Evolutionary conservation across 2,888 invertebrate genomes (phyloP).

Genomic region (Orchesella flavescens): DNA sequence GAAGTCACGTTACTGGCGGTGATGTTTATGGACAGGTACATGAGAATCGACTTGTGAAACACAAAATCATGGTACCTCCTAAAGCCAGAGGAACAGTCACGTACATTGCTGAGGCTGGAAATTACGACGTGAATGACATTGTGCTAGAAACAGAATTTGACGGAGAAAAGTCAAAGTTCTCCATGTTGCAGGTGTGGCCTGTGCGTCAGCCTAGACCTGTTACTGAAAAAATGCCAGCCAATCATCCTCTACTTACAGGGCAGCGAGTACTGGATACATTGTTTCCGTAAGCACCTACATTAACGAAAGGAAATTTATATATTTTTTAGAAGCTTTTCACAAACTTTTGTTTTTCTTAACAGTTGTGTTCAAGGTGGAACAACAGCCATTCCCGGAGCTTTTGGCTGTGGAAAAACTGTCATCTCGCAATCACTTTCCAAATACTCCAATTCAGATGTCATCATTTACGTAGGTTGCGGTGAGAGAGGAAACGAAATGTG

Average conservation of each 20-base stretch:
- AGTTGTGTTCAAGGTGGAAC: slow-evolving; percentile 98
- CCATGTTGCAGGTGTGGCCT: slow-evolving; percentile 99
- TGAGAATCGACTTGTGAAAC: slow-evolving; percentile 98
- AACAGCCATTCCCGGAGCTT: slow-evolving; percentile 99
- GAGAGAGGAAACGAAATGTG: slow-evolving; percentile 99
- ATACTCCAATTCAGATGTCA: slow-evolving; percentile 99
- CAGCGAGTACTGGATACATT: slow-evolving; percentile 98
- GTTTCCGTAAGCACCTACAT: slow-evolving; percentile 86
- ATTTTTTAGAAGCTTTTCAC: too few relatives aligned
- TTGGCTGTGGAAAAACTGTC: slow-evolving; percentile 99
- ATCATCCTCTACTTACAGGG: slow-evolving; percentile 97
- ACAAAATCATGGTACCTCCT: slow-evolving; percentile 95
- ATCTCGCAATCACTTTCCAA: slow-evolving; percentile 99
- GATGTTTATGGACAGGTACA: slow-evolving; percentile 96
- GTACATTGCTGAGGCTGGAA: slow-evolving; percentile 93
- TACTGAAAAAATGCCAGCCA: slow-evolving; percentile 98
- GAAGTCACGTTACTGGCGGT: slow-evolving; percentile 99
- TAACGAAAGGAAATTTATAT: too few relatives aligned
- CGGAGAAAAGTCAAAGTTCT: slow-evolving; percentile 91
- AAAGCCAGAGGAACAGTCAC: slow-evolving; percentile 96
- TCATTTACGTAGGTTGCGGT: slow-evolving; percentile 99
- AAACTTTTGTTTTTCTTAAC: slow-evolving; percentile 70
- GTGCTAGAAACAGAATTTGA: slow-evolving; percentile 99
- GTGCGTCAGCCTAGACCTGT: slow-evolving; percentile 97
- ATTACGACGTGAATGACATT: slow-evolving; percentile 94